Base-by-base conservation (phyloP, 2,113 vertebrate genomes). In the Trichomycterus rosablanca region DNA sequence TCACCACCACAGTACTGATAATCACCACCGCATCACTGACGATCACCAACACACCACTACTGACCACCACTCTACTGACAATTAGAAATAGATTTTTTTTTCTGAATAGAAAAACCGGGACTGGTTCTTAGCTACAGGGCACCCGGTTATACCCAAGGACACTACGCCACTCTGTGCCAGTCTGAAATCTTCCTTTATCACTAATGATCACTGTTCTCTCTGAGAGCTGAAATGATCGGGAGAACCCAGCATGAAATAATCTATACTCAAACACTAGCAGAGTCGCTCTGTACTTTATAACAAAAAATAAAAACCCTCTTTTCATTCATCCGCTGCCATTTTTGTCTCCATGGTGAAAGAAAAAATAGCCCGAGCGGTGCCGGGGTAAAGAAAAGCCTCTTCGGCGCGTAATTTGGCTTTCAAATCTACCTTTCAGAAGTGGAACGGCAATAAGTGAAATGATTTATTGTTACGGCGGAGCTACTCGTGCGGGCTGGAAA, bases 371-470 rank as follows among this genome's bases (percentile, higher is more conserved):
- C 16, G 55, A 58, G 14, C 26, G 1, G 28, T 49, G 23, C 23
- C 1, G 15, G 39, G 24, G 30, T 1, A n/a, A 50, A 49, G 9
- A 34, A 53, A 48, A 30, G 6, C 26, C 55, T 67, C 12, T 59
- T 59, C 18, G 10, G 48, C 22, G 39, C 2, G 6, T n/a, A 60
- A 61, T 65, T 56, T 65, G 62, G 62, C 34, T 56, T 65, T 65
- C 52, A 56, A 65, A 65, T 49, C 6, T 19, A 11, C 51, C 51
- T 55, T 56, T 65, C 15, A 65, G 52, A 56, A 39, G 42, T 30
- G 23, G 26, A 53, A 23, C 12, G 8, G 37, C 60, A 53, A 53
- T 65, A 58, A 45, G 16, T 28, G 40, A 56, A 40, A 40, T 65
- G 32, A 48, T 63, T 44, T 30, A 65, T 45, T 24, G 62, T 40